phyloP scores from a whole-genome alignment of 2,888 invertebrate genomes.

The Caenorhabditis sp. region DNA sequence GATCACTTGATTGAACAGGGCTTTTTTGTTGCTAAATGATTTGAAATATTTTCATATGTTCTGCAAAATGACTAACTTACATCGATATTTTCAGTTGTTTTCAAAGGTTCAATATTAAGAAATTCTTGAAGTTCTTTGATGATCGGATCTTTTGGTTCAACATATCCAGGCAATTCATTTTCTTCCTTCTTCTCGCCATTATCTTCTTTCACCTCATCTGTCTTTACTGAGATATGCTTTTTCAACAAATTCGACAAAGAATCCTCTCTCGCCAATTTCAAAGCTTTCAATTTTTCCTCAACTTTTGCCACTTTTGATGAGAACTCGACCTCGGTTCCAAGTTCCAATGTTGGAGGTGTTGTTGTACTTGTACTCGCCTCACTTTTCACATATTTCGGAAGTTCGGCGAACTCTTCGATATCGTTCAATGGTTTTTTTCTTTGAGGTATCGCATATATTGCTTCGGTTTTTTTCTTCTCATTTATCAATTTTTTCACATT shows the following conservation, averaged over 20 bases:
- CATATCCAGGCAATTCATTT: constrained; percentile 23
- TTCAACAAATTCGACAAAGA: constrained; percentile 29
- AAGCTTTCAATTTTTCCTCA: constrained; percentile 7
- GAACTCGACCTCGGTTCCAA: constrained; percentile 19
- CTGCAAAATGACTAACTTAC: too few relatives aligned
- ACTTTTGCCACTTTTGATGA: constrained; percentile 10
- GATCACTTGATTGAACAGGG: constrained; percentile 21
- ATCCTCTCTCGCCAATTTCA: constrained; percentile 22
- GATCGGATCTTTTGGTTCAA: constrained; percentile 40
- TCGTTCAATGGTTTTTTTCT: neutral
- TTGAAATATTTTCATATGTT: too few relatives aligned
- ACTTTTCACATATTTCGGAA: constrained; percentile 28
- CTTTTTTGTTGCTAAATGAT: constrained; percentile 2
- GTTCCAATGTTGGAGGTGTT: constrained; percentile 13
- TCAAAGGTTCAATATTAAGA: constrained; percentile 23
- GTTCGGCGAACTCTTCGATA: constrained; percentile 34
- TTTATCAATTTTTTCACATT: neutral
- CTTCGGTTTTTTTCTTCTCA: neutral
- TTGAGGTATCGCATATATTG: constrained; percentile 3
- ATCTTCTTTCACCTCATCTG: neutral
- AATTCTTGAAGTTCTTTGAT: constrained; percentile 34
- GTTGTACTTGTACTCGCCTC: neutral
- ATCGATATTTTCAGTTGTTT: neutral
- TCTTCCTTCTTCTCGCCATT: neutral
- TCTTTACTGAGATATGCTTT: neutral